Evolutionary conservation across 2,113 vertebrate species (phyloP).

Genomic region (Bambusicola thoracicus): DNA sequence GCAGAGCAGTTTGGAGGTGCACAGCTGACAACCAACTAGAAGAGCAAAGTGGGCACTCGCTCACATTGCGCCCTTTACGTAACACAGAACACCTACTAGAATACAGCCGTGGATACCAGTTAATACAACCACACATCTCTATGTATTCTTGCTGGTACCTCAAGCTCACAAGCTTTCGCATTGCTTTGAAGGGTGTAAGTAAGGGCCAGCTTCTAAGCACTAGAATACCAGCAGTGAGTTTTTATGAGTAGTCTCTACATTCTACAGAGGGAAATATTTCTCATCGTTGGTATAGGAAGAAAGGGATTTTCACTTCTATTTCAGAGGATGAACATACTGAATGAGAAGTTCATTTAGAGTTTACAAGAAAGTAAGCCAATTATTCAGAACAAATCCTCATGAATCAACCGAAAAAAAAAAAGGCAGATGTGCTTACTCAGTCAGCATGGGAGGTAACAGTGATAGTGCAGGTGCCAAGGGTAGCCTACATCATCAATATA

Average conservation of each 20-base stretch:
- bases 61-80: background rate
- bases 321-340: background rate
- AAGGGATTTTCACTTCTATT: background rate
- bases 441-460: background rate
- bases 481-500: background rate
- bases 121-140: background rate
- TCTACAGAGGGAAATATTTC: background rate
- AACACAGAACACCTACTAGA: background rate
- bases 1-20: background rate
- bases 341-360: slow-evolving; percentile 14
- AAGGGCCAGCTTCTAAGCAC: background rate
- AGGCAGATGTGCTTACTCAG: slow-evolving; percentile 25
- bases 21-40: background rate
- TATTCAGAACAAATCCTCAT: slow-evolving; percentile 43
- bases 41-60: background rate
- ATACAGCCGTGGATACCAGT: background rate
- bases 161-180: background rate
- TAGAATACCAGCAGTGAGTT: background rate
- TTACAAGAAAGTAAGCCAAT: slow-evolving; percentile 45
- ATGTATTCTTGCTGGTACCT: background rate
- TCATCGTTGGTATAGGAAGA: background rate
- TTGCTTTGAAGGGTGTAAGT: background rate
- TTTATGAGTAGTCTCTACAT: background rate
- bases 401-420: slow-evolving; percentile 19
- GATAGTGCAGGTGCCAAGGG: background rate